These are phyloP conservation scores for Cyprinodon diabolis DNA, from an alignment of 2,797 vertebrate species.

Conservation along the genomic window DNA sequence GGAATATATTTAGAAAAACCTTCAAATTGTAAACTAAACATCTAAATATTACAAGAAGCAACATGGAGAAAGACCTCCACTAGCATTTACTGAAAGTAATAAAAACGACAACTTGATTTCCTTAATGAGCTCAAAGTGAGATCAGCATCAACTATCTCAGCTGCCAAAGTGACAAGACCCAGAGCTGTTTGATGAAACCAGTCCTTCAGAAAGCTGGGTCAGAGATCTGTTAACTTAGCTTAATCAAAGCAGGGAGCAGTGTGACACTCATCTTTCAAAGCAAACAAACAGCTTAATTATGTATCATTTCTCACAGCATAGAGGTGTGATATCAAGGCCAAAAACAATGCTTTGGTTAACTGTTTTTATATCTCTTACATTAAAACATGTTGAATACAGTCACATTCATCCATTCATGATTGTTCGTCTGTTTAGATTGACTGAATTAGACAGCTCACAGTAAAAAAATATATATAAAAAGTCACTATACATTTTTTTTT, in stretches of 20 bases:
- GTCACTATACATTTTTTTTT: too few species aligned
- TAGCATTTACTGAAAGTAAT: neutral
- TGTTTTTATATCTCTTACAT: neutral
- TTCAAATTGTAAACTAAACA: neutral
- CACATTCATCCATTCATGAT: neutral
- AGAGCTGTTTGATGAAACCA: neutral
- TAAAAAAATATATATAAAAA: neutral
- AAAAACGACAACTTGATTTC: neutral
- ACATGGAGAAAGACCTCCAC: neutral
- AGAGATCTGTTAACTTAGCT: neutral
- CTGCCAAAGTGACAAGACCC: slow-evolving; percentile 2
- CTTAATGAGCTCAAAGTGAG: neutral
- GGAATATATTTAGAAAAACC: too few species aligned
- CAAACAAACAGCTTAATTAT: neutral
- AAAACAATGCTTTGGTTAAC: neutral
- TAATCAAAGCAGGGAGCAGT: slow-evolving; percentile 2
- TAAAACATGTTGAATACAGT: neutral
- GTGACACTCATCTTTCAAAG: neutral
- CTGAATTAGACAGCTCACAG: neutral
- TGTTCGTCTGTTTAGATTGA: neutral
- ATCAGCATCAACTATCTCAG: slow-evolving; percentile 1
- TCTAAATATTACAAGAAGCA: neutral
- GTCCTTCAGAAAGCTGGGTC: neutral
- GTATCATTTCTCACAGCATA: neutral
- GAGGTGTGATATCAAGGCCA: neutral